A percentile compares a stretch with the other conserved stretches of the same genome.
phyloP scores from a whole-genome alignment of 2,797 vertebrate species.

The Hoplostethus atlanticus region DNA sequence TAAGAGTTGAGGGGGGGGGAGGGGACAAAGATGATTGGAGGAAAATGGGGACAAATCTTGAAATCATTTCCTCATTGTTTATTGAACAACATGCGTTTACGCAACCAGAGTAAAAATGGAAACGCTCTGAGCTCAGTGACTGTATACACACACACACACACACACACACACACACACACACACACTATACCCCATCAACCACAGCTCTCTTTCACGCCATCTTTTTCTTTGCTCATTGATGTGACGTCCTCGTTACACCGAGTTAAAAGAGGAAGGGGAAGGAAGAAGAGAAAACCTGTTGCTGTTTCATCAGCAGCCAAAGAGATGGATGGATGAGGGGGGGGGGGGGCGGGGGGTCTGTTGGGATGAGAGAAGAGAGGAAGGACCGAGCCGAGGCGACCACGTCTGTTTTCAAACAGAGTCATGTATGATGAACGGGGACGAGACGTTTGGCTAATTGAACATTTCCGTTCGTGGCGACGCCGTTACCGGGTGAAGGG shows the following conservation, averaged over 20 bases:
- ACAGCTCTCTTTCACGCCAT: not conserved
- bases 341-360: not conserved
- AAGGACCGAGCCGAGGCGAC: no score
- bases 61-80: no score
- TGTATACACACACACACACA: not conserved
- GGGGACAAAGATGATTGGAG: not conserved
- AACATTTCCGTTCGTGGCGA: no score
- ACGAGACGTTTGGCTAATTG: constrained; percentile 33
- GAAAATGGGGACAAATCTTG: no score
- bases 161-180: no score
- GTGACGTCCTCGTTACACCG: constrained; percentile 4
- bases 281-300: not conserved
- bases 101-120: not conserved
- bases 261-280: not conserved
- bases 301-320: not conserved
- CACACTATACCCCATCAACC: no score
- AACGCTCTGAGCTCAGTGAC: not conserved
- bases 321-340: constrained; percentile 4
- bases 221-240: not conserved
- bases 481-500: no score
- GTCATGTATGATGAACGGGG: constrained; percentile 21
- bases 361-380: not conserved
- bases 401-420: constrained; percentile 18
- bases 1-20: constrained; percentile 2
- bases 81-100: not conserved